Conservation (phyloP, 1,140 invertebrate species). For the Zophobas morio region DNA sequence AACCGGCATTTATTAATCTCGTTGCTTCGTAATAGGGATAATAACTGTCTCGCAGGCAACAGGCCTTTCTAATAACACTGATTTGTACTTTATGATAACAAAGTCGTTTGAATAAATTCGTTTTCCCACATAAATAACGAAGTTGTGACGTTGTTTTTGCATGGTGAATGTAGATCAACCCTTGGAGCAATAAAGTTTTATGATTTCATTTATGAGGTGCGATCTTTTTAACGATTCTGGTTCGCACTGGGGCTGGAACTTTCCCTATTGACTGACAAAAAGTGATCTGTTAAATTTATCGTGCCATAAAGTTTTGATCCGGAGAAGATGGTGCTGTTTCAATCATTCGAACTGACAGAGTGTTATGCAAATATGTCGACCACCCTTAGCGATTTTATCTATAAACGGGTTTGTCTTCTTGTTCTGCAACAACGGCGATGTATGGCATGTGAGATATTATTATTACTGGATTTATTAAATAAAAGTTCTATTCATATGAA, state of each 20-base stretch:
- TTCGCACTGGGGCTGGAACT: conserved; percentile 10
- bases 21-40: conserved; percentile 12
- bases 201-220: conserved; percentile 40
- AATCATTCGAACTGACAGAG: conserved; percentile 9
- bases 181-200: conserved; percentile 31
- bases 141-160: conserved; percentile 38
- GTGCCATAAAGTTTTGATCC: conserved; percentile 1
- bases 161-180: conserved; percentile 13
- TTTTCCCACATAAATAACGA: conserved; percentile 27
- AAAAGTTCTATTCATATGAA: too few relatives aligned
- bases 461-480: too few relatives aligned
- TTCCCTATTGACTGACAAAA: conserved; percentile 27
- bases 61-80: background rate
- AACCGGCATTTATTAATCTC: too few relatives aligned
- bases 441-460: too few relatives aligned
- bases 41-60: conserved; percentile 7
- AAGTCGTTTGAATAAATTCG: background rate
- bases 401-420: conserved; percentile 5
- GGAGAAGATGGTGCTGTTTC: background rate
- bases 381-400: conserved; percentile 36
- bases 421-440: too few relatives aligned
- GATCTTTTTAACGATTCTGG: conserved; percentile 34
- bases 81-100: background rate
- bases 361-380: conserved; percentile 22
- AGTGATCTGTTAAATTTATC: conserved; percentile 35